Conservation (phyloP, 2,888 invertebrate species). For the Hesperia comma region DNA sequence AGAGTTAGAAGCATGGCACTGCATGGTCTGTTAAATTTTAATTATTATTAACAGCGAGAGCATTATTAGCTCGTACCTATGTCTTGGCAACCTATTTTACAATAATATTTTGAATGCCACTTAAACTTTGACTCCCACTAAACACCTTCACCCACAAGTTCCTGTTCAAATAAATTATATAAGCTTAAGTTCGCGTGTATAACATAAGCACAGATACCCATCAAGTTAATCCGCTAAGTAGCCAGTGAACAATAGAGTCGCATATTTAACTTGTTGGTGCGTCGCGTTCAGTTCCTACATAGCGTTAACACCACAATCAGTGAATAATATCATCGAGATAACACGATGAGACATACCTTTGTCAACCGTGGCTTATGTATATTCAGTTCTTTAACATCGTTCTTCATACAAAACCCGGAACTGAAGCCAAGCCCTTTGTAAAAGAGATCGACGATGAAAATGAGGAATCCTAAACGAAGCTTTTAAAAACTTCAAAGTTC, state of each 20-base stretch:
- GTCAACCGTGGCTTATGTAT: not conserved
- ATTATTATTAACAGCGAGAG: no score
- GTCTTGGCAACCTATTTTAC: no score
- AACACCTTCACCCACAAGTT: not conserved
- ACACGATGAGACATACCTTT: not conserved
- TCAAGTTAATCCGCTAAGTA: conserved; percentile 11
- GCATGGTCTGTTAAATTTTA: no score
- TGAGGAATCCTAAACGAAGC: no score
- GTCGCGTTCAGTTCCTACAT: conserved; percentile 16
- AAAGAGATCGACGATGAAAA: no score
- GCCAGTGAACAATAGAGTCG: conserved; percentile 21
- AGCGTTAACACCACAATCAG: not conserved
- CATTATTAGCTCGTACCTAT: no score
- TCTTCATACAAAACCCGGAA: no score
- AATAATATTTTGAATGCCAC: no score
- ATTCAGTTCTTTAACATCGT: not conserved
- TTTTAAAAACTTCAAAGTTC: no score
- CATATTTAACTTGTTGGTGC: conserved; percentile 9
- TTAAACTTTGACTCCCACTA: not conserved
- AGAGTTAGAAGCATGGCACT: no score
- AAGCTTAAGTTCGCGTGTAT: conserved; percentile 2
- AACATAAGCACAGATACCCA: not conserved
- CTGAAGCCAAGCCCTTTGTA: no score
- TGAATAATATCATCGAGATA: not conserved
- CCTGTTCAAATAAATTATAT: not conserved